A percentile compares a stretch with the other conserved stretches of the same genome.
phyloP scores from a whole-genome alignment of 2,113 vertebrate species.

The Bambusicola thoracicus region DNA sequence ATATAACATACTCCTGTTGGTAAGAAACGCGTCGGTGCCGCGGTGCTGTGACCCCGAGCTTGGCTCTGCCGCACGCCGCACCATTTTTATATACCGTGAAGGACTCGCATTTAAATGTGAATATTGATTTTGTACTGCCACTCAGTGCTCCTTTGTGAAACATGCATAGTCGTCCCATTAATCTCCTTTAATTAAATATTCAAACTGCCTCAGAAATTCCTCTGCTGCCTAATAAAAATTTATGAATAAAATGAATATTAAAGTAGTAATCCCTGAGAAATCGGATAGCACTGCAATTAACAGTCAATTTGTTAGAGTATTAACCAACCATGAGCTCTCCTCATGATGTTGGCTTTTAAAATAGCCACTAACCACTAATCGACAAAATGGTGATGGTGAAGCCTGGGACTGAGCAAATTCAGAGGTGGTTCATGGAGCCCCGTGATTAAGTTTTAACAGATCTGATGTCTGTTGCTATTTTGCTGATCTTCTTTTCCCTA shows the following conservation, averaged over 20 bases:
- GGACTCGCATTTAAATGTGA: constrained; percentile 43
- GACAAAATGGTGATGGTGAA: neutral
- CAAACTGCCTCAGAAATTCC: constrained; percentile 60
- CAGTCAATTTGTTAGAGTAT: constrained; percentile 62
- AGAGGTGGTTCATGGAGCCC: neutral
- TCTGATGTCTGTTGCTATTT: neutral
- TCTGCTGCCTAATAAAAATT: constrained; percentile 68
- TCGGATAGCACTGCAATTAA: constrained; percentile 66
- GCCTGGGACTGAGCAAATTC: neutral
- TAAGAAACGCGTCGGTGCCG: neutral
- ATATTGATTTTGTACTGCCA: constrained; percentile 61
- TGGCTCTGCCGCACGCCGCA: constrained; percentile 28
- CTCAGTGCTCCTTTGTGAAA: constrained; percentile 39
- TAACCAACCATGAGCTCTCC: constrained; percentile 56
- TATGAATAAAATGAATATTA: constrained; percentile 74
- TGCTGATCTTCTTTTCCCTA: neutral
- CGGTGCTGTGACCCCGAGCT: neutral
- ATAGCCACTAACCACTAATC: constrained; percentile 24
- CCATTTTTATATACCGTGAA: constrained; percentile 44
- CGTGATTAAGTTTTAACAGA: neutral
- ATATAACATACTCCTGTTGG: neutral
- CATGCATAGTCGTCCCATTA: constrained; percentile 55
- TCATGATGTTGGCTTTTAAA: constrained; percentile 57
- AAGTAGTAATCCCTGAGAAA: constrained; percentile 67
- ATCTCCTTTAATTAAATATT: constrained; percentile 76